phyloP scores from a whole-genome alignment of 2,113 vertebrate species.

The Oncorhynchus mykiss region DNA sequence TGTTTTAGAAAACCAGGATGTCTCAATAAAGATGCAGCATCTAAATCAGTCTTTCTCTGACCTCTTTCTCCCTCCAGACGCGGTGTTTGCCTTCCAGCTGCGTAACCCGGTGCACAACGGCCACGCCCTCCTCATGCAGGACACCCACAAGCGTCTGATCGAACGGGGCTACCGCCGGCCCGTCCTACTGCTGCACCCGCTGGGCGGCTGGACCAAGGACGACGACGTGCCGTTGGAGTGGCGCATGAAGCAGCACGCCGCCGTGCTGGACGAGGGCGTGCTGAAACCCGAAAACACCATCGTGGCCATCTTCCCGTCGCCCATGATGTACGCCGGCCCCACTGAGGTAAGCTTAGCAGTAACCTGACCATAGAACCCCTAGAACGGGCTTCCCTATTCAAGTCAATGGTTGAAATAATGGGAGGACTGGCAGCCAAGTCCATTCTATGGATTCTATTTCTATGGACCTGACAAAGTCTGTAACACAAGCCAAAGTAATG shows the following conservation, averaged over 20 bases:
- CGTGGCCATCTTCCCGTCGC: constrained; percentile 97
- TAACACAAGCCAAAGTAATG: too few relatives aligned
- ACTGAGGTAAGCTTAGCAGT: constrained; percentile 83
- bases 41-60: not conserved
- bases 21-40: not conserved
- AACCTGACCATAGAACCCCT: too few relatives aligned
- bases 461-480: too few relatives aligned
- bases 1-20: too few relatives aligned
- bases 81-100: constrained; percentile 96
- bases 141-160: constrained; percentile 89
- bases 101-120: constrained; percentile 98
- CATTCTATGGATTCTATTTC: too few relatives aligned
- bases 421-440: too few relatives aligned
- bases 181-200: constrained; percentile 90
- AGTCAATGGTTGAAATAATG: too few relatives aligned
- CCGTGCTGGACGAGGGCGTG: constrained; percentile 91
- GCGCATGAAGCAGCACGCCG: constrained; percentile 96
- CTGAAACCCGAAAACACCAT: constrained; percentile 88
- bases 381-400: too few relatives aligned
- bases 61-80: constrained; percentile 72
- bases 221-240: constrained; percentile 93
- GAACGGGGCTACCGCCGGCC: constrained; percentile 92
- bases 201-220: constrained; percentile 98
- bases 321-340: constrained; percentile 99
- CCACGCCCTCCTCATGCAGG: constrained; percentile 94